A percentile compares a stretch with the other conserved stretches of the same genome.
Evolutionary conservation across 2,113 vertebrate species (phyloP).

Genomic region (Bettongia penicillata): DNA sequence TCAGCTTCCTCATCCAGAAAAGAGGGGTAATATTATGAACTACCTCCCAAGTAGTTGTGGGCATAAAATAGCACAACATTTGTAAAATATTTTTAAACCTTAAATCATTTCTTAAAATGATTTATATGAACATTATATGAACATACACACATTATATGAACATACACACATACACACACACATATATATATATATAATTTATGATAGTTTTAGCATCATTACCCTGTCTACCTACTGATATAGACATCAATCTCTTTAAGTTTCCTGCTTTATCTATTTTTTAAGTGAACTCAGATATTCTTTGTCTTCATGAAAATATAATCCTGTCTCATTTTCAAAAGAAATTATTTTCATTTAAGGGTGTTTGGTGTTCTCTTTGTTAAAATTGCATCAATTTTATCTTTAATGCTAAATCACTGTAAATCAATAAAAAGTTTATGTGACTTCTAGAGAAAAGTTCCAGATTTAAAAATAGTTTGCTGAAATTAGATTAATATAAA

Average conservation of each 20-base stretch:
- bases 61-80: background rate
- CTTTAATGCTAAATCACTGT: slow-evolving; percentile 12
- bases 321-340: slow-evolving; percentile 61
- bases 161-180: too few relatives aligned
- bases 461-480: slow-evolving; percentile 60
- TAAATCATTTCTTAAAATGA: background rate
- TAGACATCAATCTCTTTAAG: background rate
- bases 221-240: slow-evolving; percentile 31
- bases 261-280: background rate
- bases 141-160: too few relatives aligned
- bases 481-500: slow-evolving; percentile 50
- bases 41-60: background rate
- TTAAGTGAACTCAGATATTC: slow-evolving; percentile 5
- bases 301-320: slow-evolving; percentile 62
- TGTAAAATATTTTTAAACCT: background rate
- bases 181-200: background rate
- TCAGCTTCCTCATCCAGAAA: too few relatives aligned
- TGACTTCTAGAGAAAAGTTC: slow-evolving; percentile 19
- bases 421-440: slow-evolving; percentile 47
- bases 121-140: background rate
- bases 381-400: slow-evolving; percentile 54
- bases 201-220: background rate
- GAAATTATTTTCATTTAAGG: slow-evolving; percentile 45
- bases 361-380: slow-evolving; percentile 52
- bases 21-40: background rate